phyloP scores from a whole-genome alignment of 2,888 invertebrate species.

The Scaptomyza flava region DNA sequence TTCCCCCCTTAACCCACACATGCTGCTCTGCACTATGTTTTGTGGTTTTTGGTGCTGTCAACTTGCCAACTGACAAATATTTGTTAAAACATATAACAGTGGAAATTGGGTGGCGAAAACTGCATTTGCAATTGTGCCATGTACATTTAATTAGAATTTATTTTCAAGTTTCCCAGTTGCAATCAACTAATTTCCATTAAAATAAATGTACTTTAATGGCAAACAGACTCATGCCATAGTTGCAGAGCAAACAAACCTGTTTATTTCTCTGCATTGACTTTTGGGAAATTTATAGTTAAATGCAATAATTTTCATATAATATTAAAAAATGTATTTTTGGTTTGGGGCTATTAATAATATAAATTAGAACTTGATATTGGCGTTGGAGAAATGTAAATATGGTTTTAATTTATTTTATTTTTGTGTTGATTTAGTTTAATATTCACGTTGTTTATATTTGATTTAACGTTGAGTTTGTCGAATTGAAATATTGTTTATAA shows the following conservation, averaged over 20 bases:
- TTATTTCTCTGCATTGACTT: neutral
- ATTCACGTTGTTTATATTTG: too few species aligned
- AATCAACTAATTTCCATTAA: slow-evolving; percentile 73
- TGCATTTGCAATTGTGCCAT: slow-evolving; percentile 45
- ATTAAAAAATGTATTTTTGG: neutral
- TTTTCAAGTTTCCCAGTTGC: slow-evolving; percentile 39
- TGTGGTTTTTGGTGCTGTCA: slow-evolving; percentile 75
- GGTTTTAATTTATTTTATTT: neutral
- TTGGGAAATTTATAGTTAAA: neutral
- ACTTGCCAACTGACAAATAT: slow-evolving; percentile 73
- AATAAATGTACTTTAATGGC: slow-evolving; percentile 45
- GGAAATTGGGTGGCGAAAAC: slow-evolving; percentile 14
- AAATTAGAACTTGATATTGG: too few species aligned
- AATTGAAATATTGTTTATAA: too few species aligned
- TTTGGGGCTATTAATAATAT: neutral
- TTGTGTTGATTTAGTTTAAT: neutral
- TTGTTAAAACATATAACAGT: slow-evolving; percentile 62
- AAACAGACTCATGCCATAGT: slow-evolving; percentile 6
- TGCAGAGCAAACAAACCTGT: slow-evolving; percentile 11
- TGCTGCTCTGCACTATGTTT: slow-evolving; percentile 26
- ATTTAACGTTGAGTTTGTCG: too few species aligned
- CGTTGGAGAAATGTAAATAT: neutral
- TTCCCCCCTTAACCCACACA: neutral
- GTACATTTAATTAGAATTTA: slow-evolving; percentile 75
- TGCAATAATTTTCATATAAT: slow-evolving; percentile 1